These are phyloP conservation scores for Polyommatus icarus DNA, from an alignment of 2,888 invertebrate species.

Conservation along the genomic window DNA sequence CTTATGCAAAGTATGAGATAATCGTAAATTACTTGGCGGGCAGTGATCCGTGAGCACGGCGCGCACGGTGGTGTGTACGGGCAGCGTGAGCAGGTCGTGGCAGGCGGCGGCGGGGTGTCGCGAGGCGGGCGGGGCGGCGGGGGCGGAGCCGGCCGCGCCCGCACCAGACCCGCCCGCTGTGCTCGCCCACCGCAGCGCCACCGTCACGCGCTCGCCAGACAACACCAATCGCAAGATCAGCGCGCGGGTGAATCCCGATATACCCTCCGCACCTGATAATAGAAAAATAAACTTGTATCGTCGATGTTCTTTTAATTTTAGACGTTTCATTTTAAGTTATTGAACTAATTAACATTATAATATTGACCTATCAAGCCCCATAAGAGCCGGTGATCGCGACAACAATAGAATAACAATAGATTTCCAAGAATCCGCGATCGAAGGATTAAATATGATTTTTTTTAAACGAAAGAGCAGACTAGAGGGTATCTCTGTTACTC, in stretches of 20 bases:
- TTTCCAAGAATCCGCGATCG: too few relatives aligned
- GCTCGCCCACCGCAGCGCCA: constrained; percentile 82
- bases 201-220: constrained; percentile 90
- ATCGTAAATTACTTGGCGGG: constrained; percentile 53
- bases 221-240: constrained; percentile 91
- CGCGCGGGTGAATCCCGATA: constrained; percentile 93
- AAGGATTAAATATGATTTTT: too few relatives aligned
- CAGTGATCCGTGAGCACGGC: constrained; percentile 84
- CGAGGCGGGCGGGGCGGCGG: constrained; percentile 78
- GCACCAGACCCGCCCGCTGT: constrained; percentile 70
- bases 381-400: too few relatives aligned
- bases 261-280: constrained; percentile 71
- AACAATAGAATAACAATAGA: too few relatives aligned
- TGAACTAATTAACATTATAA: too few relatives aligned
- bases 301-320: too few relatives aligned
- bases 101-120: constrained; percentile 74
- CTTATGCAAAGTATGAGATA: too few relatives aligned
- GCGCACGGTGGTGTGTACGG: constrained; percentile 87
- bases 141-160: constrained; percentile 57
- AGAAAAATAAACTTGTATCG: not conserved
- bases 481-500: too few relatives aligned
- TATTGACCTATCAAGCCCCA: too few relatives aligned
- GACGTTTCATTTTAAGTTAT: too few relatives aligned
- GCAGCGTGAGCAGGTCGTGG: constrained; percentile 86
- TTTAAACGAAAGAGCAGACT: too few relatives aligned